Evolutionary conservation across 2,797 vertebrate species (phyloP), one percentile per base, ranked within the genome.

Genomic region (Lagodon rhomboides): DNA sequence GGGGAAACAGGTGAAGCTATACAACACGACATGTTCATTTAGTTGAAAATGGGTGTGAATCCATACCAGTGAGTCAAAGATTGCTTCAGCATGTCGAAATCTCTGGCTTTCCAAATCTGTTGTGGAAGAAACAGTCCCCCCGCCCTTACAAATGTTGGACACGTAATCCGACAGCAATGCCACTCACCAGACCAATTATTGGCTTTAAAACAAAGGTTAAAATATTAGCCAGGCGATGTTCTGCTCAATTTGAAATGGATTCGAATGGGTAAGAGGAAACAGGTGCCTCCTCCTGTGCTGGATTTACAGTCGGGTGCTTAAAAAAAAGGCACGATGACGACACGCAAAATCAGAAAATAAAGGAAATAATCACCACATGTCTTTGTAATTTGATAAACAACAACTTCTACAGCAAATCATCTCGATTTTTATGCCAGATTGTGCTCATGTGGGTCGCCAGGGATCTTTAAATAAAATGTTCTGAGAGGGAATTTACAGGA

Each of bases 21-120:
- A 6, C 0, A 30, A 27, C 43, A 65, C 22, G 3, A 61, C 5
- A 15, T 55, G 22, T 16, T 43, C 13, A 23, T 44, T 15, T 17
- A 22, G 75, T 2, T 65, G 27, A 27, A 27, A 27, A 12, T 17
- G 43, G 51, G 20, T 27, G 83, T 63, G 67, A 71, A 73, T 80
- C 46, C 60, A 54, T 23, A 66, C 12, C 22, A 60, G 16, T 63
- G 46, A 82, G 34, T 85, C 49, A 41, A 34, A 61, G 13, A 59
- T 68, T 10, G 63, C 11, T 60, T 58, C 70, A 44, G 50, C 55
- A 11, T 27, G 49, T 5, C 43, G 38, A 67, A 22, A 83, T 54
- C 55, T 23, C 54, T n/a, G 38, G 30, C 9, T 55, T 77, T 77
- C 67, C 49, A 50, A 53, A 54, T 74, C 59, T 20, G 51, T 41